Percentiles rank a stretch among this genome's conserved stretches.
Evolutionary conservation across 1,140 invertebrate species (phyloP).

Genomic region (Chironomus striatipennis): DNA sequence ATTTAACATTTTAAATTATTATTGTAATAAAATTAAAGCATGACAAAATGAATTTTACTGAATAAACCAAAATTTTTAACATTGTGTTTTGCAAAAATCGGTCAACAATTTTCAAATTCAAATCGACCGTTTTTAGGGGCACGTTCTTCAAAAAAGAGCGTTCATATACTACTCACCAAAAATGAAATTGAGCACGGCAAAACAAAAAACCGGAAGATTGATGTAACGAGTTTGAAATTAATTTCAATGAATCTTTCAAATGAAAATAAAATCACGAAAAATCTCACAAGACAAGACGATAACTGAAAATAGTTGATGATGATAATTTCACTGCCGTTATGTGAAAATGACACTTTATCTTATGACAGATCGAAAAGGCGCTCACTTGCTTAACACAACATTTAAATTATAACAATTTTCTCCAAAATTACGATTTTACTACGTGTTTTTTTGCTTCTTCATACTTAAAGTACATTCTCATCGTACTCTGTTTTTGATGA

Average conservation of each 20-base stretch:
- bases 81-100: too few relatives aligned
- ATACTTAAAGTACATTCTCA: background rate
- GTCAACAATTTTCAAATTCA: too few relatives aligned
- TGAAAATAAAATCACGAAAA: background rate
- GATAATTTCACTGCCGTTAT: constrained; percentile 12
- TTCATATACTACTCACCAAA: too few relatives aligned
- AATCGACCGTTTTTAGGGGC: too few relatives aligned
- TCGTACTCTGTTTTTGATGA: background rate
- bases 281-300: background rate
- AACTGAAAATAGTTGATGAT: background rate
- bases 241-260: constrained; percentile 15
- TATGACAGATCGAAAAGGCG: background rate
- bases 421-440: background rate
- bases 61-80: too few relatives aligned
- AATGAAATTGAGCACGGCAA: too few relatives aligned
- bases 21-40: too few relatives aligned
- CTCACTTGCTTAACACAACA: constrained; percentile 4
- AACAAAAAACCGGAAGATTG: background rate
- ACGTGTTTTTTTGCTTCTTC: too few relatives aligned
- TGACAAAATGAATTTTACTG: too few relatives aligned
- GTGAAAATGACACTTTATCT: constrained; percentile 1
- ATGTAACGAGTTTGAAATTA: background rate
- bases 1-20: too few relatives aligned
- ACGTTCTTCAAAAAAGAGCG: too few relatives aligned
- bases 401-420: constrained; percentile 15